Evolutionary conservation across 2,888 invertebrate genomes (phyloP).

Genomic region (Drosophila setosimentum): DNA sequence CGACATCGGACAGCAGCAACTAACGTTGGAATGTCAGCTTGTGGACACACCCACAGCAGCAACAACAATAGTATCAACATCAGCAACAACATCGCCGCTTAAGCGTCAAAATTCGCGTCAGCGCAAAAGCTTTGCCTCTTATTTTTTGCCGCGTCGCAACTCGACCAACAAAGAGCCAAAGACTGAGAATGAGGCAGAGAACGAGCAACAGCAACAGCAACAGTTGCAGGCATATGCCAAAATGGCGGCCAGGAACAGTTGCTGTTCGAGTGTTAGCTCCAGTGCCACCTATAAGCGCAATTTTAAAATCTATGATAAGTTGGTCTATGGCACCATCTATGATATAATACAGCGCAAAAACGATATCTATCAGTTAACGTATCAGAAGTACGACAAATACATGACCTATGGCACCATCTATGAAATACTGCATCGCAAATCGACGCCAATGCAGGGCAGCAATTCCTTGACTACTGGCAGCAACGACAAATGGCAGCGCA

Average conservation of each 20-base stretch:
- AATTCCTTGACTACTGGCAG: slow-evolving; percentile 50
- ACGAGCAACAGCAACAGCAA: slow-evolving; percentile 32
- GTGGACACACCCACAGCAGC: slow-evolving; percentile 42
- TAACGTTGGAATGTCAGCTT: slow-evolving; percentile 45
- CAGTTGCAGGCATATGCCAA: slow-evolving; percentile 45
- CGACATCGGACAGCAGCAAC: slow-evolving; percentile 40
- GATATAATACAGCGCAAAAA: slow-evolving; percentile 85
- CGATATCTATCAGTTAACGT: slow-evolving; percentile 84
- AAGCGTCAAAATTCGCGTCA: slow-evolving; percentile 84
- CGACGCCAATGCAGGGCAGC: slow-evolving; percentile 59
- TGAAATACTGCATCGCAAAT: slow-evolving; percentile 85
- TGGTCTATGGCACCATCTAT: slow-evolving; percentile 85
- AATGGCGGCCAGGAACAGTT: slow-evolving; percentile 47
- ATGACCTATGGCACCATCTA: slow-evolving; percentile 86
- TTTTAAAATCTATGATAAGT: slow-evolving; percentile 85
- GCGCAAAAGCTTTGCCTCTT: slow-evolving; percentile 82
- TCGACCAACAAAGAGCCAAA: slow-evolving; percentile 51
- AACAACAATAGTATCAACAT: slow-evolving; percentile 4
- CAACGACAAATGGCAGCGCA: slow-evolving; percentile 82
- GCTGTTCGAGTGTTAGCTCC: slow-evolving; percentile 30
- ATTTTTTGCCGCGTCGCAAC: slow-evolving; percentile 59
- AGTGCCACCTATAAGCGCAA: slow-evolving; percentile 80
- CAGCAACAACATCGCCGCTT: slow-evolving; percentile 64
- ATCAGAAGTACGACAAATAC: slow-evolving; percentile 85
- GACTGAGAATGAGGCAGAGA: slow-evolving; percentile 49